Base-by-base conservation (phyloP, 1,140 invertebrate species). In the Ditylenchus dipsaci region DNA sequence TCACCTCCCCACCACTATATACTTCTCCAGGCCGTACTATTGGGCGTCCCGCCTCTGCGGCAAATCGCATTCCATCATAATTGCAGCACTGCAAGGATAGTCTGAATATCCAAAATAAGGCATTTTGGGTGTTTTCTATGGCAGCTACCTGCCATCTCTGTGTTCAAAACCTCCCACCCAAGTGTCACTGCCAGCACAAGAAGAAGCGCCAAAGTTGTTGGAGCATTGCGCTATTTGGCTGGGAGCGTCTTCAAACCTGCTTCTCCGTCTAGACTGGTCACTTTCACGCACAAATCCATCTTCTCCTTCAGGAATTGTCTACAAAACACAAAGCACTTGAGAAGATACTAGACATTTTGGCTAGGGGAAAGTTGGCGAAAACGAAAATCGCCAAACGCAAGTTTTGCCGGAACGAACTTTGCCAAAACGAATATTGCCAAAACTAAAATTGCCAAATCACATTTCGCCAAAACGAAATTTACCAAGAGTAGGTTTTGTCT, bases 1-100 rank as follows among this genome's bases (percentile, higher is more conserved):
- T 67, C 21, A 77, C 76, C 49, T 77, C 76, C 43, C 74, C 74
- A 62, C 76, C 76, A 58, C 68, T 72, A 70, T 77, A 77, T 17
- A 77, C 76, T 45, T 77, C 76, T 45, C 76, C 76, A 13, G 68
- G 23, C 59, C 73, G 75, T 42, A 77, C 75, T 56, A 77, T 57
- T 21, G 75, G 75, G 13, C 70, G 66, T 21, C 75, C 75, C 17
- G 77, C 75, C 68, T 77, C 75, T 30, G 67, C 68, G 38, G 76
- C 69, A 47, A 77, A 77, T 17, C 75, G 71, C 63, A 77, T 78
- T 17, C 75, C 75, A 29, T 77, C 69, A 63, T 77, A 77, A 19
- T 58, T 76, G 59, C 75, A 77, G 45, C 75, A 77, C 67, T 77
- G 75, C n/a, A 77, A 60, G 13, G 42, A 47, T 21, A 73, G 33